phyloP scores from a whole-genome alignment of 1,140 invertebrate species.

The Adoxophyes honmai region DNA sequence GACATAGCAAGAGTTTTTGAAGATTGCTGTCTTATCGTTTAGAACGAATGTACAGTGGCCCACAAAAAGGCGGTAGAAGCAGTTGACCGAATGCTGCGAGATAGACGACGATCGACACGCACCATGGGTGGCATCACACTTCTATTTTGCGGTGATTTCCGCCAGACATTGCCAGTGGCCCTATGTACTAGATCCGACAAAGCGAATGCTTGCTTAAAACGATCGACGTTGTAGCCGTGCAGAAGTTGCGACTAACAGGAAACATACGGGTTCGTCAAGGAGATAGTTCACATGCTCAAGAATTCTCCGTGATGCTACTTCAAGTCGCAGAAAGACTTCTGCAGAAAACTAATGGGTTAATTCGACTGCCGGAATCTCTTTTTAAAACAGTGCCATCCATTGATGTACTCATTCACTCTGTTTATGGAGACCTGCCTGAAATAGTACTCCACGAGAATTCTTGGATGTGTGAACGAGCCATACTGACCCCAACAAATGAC shows the following conservation, averaged over 20 bases:
- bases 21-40: conserved; percentile 54
- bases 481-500: conserved; percentile 26
- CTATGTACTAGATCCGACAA: conserved; percentile 57
- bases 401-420: conserved; percentile 40
- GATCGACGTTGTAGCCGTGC: conserved; percentile 56
- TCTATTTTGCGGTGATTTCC: conserved; percentile 74
- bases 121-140: conserved; percentile 44
- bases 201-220: too few species aligned
- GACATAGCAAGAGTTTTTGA: too few species aligned
- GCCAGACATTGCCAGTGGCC: too few species aligned
- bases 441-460: conserved; percentile 27
- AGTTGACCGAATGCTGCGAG: too few species aligned
- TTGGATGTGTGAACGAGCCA: conserved; percentile 30
- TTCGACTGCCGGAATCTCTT: conserved; percentile 25
- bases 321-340: conserved; percentile 32
- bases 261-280: conserved; percentile 61
- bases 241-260: conserved; percentile 41
- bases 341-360: conserved; percentile 28
- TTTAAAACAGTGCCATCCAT: conserved; percentile 28
- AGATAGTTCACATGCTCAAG: conserved; percentile 4
- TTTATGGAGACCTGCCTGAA: conserved; percentile 40
- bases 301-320: conserved; percentile 14
- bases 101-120: too few species aligned
- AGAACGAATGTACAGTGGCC: conserved; percentile 62
- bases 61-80: too few species aligned